A percentile compares a stretch with the other conserved stretches of the same genome.
These are phyloP conservation scores for Caenorhabditis latens DNA, from an alignment of 1,140 invertebrate genomes.

Conservation along the genomic window DNA sequence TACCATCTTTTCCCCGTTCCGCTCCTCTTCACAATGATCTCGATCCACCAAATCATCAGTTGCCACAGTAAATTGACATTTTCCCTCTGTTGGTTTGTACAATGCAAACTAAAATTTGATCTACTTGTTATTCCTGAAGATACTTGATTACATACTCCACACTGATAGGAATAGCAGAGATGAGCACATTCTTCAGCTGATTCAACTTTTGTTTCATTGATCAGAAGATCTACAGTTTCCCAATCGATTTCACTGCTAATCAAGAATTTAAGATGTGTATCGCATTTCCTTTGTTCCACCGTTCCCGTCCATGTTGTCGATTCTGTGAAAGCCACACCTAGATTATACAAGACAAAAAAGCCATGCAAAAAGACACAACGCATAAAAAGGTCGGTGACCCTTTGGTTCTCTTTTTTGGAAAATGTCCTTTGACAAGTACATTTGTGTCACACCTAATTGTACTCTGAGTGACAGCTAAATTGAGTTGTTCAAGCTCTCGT, in stretches of 20 bases:
- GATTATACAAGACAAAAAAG: not conserved
- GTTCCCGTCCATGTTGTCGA: constrained; percentile 16
- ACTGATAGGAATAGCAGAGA: constrained; percentile 39
- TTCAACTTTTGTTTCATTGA: constrained; percentile 40
- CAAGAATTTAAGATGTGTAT: constrained; percentile 50
- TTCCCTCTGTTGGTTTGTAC: constrained; percentile 18
- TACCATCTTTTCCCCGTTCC: not conserved
- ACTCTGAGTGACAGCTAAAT: constrained; percentile 49
- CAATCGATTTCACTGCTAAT: constrained; percentile 47
- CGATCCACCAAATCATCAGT: constrained; percentile 60
- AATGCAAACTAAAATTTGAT: constrained; percentile 59
- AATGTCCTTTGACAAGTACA: constrained; percentile 49
- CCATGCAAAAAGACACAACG: constrained; percentile 14
- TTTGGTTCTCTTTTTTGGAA: not conserved
- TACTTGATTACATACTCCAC: constrained; percentile 49
- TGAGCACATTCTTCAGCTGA: constrained; percentile 58
- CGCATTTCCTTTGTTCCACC: not conserved
- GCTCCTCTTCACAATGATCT: constrained; percentile 37
- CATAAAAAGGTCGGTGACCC: constrained; percentile 29
- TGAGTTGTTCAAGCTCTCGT: constrained; percentile 34
- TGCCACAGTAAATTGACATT: constrained; percentile 57
- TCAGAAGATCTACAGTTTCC: constrained; percentile 60
- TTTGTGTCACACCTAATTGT: constrained; percentile 55
- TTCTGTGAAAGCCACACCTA: constrained; percentile 37
- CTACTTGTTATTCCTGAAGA: not conserved